A percentile compares a stretch with the other conserved stretches of the same genome.
Evolutionary conservation across 2,113 vertebrate species (phyloP).

Genomic region (Murina feae): DNA sequence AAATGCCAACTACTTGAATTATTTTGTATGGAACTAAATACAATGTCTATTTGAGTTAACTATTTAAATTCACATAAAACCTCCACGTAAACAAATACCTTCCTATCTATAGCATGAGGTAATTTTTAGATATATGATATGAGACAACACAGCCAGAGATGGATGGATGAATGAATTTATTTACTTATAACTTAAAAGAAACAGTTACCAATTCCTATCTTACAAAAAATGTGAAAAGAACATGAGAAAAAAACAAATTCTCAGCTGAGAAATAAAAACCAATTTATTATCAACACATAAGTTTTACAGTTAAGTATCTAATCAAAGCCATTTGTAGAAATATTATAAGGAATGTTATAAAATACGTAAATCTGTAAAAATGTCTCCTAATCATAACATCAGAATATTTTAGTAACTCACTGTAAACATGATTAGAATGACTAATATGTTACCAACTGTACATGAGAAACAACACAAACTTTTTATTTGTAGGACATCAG

Average conservation of each 20-base stretch:
- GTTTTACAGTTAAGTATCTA: conserved; percentile 28
- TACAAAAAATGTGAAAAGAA: conserved; percentile 49
- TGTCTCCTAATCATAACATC: neutral
- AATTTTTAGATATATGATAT: conserved; percentile 3
- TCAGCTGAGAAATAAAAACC: conserved; percentile 40
- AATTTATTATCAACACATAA: conserved; percentile 30
- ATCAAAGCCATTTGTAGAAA: conserved; percentile 21
- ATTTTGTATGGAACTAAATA: conserved; percentile 19
- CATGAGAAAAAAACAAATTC: neutral
- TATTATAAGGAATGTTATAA: neutral
- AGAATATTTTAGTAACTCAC: neutral
- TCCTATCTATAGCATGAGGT: neutral
- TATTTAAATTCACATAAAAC: conserved; percentile 14
- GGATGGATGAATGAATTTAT: conserved; percentile 15
- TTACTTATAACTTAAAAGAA: conserved; percentile 32
- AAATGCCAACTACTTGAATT: neutral
- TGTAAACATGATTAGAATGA: neutral
- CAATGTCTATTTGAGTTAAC: neutral
- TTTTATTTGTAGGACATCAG: conserved; percentile 3
- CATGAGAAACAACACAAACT: conserved; percentile 3
- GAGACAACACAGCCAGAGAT: conserved; percentile 40
- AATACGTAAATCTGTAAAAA: neutral
- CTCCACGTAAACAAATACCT: conserved; percentile 15
- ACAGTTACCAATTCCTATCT: neutral
- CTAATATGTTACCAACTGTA: neutral